Conservation (phyloP, 2,888 invertebrate species). For the Chymomyza fuscimana region DNA sequence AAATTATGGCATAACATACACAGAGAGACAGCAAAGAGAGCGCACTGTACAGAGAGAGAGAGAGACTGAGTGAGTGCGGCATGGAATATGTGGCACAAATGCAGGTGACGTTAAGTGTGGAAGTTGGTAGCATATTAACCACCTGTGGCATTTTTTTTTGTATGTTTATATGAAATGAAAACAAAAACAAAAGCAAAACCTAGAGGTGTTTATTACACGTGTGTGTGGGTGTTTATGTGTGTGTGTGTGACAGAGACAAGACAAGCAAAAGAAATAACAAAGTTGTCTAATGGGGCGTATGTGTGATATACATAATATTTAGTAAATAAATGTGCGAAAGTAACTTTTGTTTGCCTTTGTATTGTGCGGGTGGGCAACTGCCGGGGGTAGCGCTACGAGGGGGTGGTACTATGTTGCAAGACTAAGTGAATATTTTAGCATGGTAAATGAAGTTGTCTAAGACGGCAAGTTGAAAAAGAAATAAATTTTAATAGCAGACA, state of each 20-base stretch:
- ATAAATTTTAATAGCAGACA: not conserved
- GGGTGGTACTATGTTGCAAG: not conserved
- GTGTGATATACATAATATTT: slow-evolving; percentile 60
- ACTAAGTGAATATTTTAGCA: not conserved
- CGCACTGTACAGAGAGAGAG: not conserved
- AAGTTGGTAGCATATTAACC: slow-evolving; percentile 66
- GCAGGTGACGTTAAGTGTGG: slow-evolving; percentile 62
- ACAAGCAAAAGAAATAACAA: not conserved
- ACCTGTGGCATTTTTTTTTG: slow-evolving; percentile 52
- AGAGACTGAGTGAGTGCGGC: not conserved
- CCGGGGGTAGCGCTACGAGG: not conserved
- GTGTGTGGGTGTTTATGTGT: slow-evolving; percentile 29
- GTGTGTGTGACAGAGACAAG: slow-evolving; percentile 6
- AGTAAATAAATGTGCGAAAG: slow-evolving; percentile 58
- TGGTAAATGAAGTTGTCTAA: not conserved
- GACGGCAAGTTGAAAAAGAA: not conserved
- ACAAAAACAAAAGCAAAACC: slow-evolving; percentile 21
- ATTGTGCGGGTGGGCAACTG: not conserved
- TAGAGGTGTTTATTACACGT: slow-evolving; percentile 57
- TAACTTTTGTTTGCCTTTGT: not conserved
- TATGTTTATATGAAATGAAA: slow-evolving; percentile 1
- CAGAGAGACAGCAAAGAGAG: slow-evolving; percentile 2
- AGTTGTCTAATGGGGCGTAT: slow-evolving; percentile 66
- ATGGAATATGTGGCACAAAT: slow-evolving; percentile 24
- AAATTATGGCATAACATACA: slow-evolving; percentile 61